Percentiles rank a stretch among this genome's conserved stretches.
Evolutionary conservation across 2,888 invertebrate genomes (phyloP).

Genomic region (Dorcus hopei): DNA sequence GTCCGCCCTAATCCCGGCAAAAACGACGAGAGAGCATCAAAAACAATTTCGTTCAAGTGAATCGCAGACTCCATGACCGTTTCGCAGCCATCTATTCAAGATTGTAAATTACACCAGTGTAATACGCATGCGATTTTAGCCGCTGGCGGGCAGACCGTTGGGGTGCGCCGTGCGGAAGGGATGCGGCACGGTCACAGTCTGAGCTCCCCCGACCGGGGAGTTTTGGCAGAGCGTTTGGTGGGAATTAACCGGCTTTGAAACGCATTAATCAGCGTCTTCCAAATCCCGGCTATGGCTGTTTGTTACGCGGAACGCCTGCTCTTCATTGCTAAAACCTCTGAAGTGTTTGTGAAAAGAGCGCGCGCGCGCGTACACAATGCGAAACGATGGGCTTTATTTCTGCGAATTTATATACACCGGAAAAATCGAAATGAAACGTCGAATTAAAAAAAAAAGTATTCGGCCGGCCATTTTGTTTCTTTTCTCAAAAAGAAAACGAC

Average conservation of each 20-base stretch:
- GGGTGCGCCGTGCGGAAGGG: conserved; percentile 3
- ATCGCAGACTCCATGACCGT: conserved; percentile 40
- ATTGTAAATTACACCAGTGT: conserved; percentile 43
- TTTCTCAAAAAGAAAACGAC: too few relatives aligned
- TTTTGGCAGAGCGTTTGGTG: conserved; percentile 58
- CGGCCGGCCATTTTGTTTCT: too few relatives aligned
- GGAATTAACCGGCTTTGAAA: conserved; percentile 66
- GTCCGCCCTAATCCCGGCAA: not conserved
- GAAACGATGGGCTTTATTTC: not conserved
- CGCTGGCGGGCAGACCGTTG: conserved; percentile 10
- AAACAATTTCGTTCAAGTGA: conserved; percentile 42
- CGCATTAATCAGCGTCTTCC: conserved; percentile 68
- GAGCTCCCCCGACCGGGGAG: conserved; percentile 48
- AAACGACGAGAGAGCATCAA: conserved; percentile 37
- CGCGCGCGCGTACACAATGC: conserved; percentile 6
- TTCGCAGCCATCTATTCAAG: conserved; percentile 42
- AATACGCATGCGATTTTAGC: conserved; percentile 42
- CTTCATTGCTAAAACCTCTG: conserved; percentile 13
- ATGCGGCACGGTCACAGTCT: conserved; percentile 34
- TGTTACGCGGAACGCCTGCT: conserved; percentile 33
- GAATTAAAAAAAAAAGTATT: too few relatives aligned
- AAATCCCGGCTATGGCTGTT: conserved; percentile 51
- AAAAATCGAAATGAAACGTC: too few relatives aligned
- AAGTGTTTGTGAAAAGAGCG: conserved; percentile 9
- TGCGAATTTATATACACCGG: too few relatives aligned